A percentile compares a stretch with the other conserved stretches of the same genome.
Evolutionary conservation across 2,888 invertebrate genomes (phyloP).

Genomic region (Capitulum mitella): DNA sequence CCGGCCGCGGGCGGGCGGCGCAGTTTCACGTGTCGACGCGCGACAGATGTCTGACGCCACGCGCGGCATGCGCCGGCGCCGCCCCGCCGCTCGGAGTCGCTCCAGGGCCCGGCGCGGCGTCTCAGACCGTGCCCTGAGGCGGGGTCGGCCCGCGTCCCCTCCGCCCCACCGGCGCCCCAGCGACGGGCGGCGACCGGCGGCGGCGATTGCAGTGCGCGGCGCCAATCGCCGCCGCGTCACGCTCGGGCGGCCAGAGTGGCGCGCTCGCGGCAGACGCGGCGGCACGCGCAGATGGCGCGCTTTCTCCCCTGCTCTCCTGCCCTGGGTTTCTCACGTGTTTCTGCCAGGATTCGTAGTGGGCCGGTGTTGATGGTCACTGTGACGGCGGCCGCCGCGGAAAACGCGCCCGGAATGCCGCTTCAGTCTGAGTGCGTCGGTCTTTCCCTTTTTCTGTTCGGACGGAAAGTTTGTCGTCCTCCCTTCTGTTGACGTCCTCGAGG

Average conservation of each 20-base stretch:
- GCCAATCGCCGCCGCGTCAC: conserved; percentile 1
- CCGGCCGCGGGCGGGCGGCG: neutral
- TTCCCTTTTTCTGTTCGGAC: no score
- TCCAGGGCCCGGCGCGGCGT: no score
- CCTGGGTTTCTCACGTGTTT: neutral
- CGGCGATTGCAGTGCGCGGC: neutral
- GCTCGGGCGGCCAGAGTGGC: conserved; percentile 2
- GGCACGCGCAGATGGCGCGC: neutral
- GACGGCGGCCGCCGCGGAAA: neutral
- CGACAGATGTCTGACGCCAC: neutral
- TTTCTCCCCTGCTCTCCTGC: conserved; percentile 12
- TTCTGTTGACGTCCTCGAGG: no score
- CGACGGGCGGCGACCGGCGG: neutral
- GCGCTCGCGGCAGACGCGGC: neutral
- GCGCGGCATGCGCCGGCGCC: neutral
- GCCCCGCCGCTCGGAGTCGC: no score
- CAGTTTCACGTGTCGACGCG: neutral
- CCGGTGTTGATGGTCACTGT: neutral
- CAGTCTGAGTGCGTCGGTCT: no score
- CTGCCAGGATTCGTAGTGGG: neutral
- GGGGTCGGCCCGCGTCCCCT: no score
- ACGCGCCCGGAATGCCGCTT: no score
- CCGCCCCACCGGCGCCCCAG: neutral
- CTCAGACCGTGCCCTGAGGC: no score
- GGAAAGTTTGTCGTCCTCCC: no score